Conservation (phyloP, 2,113 vertebrate species). For the Amia ocellicauda region DNA sequence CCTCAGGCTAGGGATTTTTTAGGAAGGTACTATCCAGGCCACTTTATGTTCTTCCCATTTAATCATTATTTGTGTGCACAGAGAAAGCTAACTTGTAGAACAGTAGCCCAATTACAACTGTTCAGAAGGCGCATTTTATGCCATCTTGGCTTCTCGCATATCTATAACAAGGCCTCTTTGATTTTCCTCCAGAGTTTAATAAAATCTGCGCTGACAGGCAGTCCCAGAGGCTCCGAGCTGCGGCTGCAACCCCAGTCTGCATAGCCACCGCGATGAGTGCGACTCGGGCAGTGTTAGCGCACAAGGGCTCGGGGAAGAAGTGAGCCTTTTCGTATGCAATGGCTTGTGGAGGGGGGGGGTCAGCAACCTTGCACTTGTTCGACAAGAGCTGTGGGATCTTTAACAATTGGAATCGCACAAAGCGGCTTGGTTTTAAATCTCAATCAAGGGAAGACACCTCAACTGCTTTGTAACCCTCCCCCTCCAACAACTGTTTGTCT, state of each 20-base stretch:
- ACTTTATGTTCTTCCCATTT: slow-evolving; percentile 47
- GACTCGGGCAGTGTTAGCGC: slow-evolving; percentile 2
- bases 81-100: slow-evolving; percentile 48
- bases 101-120: slow-evolving; percentile 28
- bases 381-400: slow-evolving; percentile 35
- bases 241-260: slow-evolving; percentile 44
- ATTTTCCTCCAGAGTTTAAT: slow-evolving; percentile 70
- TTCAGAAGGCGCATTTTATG: slow-evolving; percentile 38
- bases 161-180: slow-evolving; percentile 62
- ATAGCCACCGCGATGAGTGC: slow-evolving; percentile 30
- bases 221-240: slow-evolving; percentile 54
- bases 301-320: neutral
- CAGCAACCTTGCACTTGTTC: slow-evolving; percentile 37
- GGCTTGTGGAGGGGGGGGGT: slow-evolving; percentile 30
- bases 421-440: slow-evolving; percentile 27
- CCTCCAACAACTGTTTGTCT: neutral
- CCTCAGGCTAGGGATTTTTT: slow-evolving; percentile 50
- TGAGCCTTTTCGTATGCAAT: neutral
- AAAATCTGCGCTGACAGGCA: slow-evolving; percentile 61
- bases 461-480: slow-evolving; percentile 29
- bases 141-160: slow-evolving; percentile 39
- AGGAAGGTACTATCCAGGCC: slow-evolving; percentile 55
- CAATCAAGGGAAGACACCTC: slow-evolving; percentile 28
- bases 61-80: slow-evolving; percentile 54
- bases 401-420: slow-evolving; percentile 21